Conservation (phyloP, 2,888 invertebrate species). For the Amblyteles armatorius region DNA sequence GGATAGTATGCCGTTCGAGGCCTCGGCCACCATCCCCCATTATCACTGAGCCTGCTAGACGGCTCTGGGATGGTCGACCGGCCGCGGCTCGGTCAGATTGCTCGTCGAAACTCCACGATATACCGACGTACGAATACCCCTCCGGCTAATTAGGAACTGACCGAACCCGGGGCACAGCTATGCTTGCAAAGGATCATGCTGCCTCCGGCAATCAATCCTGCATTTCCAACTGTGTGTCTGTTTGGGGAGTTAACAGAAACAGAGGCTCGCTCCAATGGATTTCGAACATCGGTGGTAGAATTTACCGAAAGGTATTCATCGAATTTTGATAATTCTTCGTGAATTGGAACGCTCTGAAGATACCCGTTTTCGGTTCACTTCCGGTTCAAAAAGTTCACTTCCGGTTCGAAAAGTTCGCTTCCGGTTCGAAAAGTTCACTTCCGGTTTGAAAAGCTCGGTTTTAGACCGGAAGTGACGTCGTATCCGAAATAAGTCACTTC, state of each 20-base stretch:
- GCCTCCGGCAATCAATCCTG: background rate
- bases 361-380: no score
- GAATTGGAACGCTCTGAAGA: background rate
- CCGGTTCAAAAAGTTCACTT: no score
- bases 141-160: background rate
- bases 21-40: conserved; percentile 21
- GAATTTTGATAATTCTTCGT: background rate
- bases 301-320: background rate
- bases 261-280: background rate
- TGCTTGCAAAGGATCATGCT: background rate
- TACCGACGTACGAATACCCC: background rate
- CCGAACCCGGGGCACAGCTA: background rate
- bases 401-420: no score
- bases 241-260: background rate
- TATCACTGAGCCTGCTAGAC: conserved; percentile 44
- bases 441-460: no score
- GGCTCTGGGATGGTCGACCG: conserved; percentile 1
- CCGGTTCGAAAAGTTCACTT: no score
- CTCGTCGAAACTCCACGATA: conserved; percentile 14
- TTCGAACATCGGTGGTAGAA: background rate
- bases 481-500: no score
- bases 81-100: conserved; percentile 22
- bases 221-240: background rate
- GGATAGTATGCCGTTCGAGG: conserved; percentile 47
- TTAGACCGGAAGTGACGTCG: background rate